Evolutionary conservation across 2,797 vertebrate species (phyloP).

Genomic region (Trachurus trachurus): DNA sequence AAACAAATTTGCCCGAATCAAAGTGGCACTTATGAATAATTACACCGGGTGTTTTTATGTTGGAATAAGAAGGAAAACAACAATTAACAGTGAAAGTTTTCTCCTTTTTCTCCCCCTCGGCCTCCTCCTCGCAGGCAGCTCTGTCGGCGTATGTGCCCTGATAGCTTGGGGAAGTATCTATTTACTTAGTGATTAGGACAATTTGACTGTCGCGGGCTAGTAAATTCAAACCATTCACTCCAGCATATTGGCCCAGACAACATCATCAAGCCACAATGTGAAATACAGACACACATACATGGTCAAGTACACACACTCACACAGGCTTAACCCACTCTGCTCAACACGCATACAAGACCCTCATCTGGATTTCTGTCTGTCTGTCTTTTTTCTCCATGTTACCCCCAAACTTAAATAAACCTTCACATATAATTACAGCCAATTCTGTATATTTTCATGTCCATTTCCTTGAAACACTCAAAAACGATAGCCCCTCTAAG

Average conservation of each 20-base stretch:
- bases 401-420: constrained; percentile 87
- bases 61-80: constrained; percentile 86
- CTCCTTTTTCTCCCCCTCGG: constrained; percentile 43
- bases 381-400: constrained; percentile 71
- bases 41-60: constrained; percentile 83
- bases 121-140: constrained; percentile 64
- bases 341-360: constrained; percentile 53
- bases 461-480: constrained; percentile 81
- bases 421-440: constrained; percentile 85
- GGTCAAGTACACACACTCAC: constrained; percentile 32
- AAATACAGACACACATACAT: constrained; percentile 61
- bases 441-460: constrained; percentile 87
- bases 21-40: constrained; percentile 89
- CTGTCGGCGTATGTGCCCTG: constrained; percentile 77
- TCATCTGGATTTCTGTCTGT: constrained; percentile 81
- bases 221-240: constrained; percentile 88
- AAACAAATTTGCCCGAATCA: constrained; percentile 85
- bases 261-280: constrained; percentile 81
- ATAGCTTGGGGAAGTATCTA: constrained; percentile 89
- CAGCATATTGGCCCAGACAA: constrained; percentile 86
- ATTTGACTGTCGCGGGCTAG: constrained; percentile 87
- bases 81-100: constrained; percentile 86
- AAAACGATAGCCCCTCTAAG: constrained; percentile 71
- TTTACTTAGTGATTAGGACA: constrained; percentile 91
- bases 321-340: constrained; percentile 55